These are phyloP conservation scores for Anolis carolinensis DNA, from an alignment of 2,113 vertebrate species.

Conservation along the genomic window DNA sequence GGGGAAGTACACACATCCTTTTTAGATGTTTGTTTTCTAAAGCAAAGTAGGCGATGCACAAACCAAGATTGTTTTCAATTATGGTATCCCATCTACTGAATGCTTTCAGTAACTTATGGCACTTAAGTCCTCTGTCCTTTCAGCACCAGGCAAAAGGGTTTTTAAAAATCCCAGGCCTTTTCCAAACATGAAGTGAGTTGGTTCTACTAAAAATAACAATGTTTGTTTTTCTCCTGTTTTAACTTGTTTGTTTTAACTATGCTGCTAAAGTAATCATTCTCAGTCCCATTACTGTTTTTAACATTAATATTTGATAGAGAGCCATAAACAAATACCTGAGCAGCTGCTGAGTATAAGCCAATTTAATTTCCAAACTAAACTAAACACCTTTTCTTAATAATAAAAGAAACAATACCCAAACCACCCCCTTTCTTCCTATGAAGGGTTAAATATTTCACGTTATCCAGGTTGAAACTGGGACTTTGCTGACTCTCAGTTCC, in stretches of 20 bases:
- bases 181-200: neutral
- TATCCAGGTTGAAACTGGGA: conserved; percentile 63
- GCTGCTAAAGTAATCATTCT: neutral
- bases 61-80: neutral
- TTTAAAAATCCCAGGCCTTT: neutral
- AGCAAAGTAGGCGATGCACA: neutral
- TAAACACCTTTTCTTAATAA: neutral
- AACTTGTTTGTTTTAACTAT: neutral
- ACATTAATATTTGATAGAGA: neutral
- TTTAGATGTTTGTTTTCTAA: neutral
- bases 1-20: no score
- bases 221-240: neutral
- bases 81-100: neutral
- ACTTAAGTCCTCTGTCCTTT: neutral
- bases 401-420: neutral
- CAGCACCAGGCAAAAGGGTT: neutral
- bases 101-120: neutral
- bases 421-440: neutral
- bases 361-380: neutral
- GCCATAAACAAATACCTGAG: neutral
- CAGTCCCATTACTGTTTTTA: neutral
- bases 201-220: neutral
- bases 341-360: neutral
- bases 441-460: conserved; percentile 47
- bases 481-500: conserved; percentile 70